A percentile compares a stretch with the other conserved stretches of the same genome.
phyloP scores from a whole-genome alignment of 2,797 vertebrate genomes.

The Gobio occitaniae region DNA sequence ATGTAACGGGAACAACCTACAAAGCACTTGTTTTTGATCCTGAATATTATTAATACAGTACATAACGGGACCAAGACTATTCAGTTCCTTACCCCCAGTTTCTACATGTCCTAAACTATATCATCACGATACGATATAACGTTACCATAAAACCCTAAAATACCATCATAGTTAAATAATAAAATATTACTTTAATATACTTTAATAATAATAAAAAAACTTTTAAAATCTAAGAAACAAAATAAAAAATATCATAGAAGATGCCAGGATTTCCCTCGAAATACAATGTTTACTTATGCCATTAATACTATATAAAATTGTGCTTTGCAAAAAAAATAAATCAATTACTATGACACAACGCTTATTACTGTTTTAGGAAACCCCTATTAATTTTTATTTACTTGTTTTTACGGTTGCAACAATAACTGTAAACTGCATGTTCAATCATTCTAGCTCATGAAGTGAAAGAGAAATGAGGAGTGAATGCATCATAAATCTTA shows the following conservation, averaged over 20 bases:
- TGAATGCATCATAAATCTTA: neutral
- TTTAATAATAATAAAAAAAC: too few relatives aligned
- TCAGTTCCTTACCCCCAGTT: neutral
- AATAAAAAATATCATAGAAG: neutral
- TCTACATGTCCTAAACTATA: neutral
- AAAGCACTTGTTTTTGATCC: neutral
- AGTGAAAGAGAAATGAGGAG: neutral
- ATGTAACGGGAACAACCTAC: neutral
- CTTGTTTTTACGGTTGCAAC: neutral
- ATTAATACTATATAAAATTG: neutral
- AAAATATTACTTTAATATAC: neutral
- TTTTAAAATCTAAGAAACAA: neutral
- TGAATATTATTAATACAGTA: neutral
- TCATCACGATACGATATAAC: neutral
- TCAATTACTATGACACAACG: neutral
- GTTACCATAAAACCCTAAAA: neutral
- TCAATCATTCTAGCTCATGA: neutral
- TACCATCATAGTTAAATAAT: neutral
- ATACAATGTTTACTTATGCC: neutral
- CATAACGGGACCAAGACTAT: neutral
- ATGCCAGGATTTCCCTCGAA: too few relatives aligned
- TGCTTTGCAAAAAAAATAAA: neutral
- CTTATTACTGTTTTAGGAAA: neutral
- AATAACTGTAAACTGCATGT: neutral
- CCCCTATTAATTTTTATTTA: neutral